Evolutionary conservation across 2,797 vertebrate species (phyloP).

Genomic region (Apogon hyalosoma): DNA sequence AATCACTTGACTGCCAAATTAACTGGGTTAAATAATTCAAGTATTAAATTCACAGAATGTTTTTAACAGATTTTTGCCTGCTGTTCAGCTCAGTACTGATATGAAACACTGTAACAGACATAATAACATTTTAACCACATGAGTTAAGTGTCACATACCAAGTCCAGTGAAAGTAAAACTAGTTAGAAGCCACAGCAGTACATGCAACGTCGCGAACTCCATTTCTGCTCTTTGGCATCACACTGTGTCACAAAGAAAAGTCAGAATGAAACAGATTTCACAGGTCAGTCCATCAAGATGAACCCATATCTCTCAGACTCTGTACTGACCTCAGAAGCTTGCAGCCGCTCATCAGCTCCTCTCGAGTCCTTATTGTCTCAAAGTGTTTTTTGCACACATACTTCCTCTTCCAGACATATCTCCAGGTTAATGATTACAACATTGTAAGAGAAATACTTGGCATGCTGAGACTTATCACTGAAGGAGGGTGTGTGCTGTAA

Average conservation of each 20-base stretch:
- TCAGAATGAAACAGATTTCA: slow-evolving; percentile 7
- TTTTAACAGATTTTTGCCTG: not conserved
- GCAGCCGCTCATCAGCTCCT: slow-evolving; percentile 9
- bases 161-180: slow-evolving; percentile 39
- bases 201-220: slow-evolving; percentile 15
- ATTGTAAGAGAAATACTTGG: not conserved
- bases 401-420: not conserved
- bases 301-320: not conserved
- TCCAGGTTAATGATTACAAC: slow-evolving; percentile 63
- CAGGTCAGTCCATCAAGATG: too few species aligned
- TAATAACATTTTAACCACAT: not conserved
- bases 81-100: not conserved
- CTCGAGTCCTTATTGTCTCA: not conserved
- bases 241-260: slow-evolving; percentile 24
- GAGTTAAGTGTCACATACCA: slow-evolving; percentile 45
- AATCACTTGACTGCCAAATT: too few species aligned
- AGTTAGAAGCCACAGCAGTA: slow-evolving; percentile 47
- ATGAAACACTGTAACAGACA: not conserved
- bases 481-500: slow-evolving; percentile 18
- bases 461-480: not conserved
- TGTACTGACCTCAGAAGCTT: slow-evolving; percentile 32
- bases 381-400: not conserved
- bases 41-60: not conserved
- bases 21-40: not conserved
- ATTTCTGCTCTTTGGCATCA: slow-evolving; percentile 48